Percentiles rank a stretch among this genome's conserved stretches.
Evolutionary conservation across 2,113 vertebrate genomes (phyloP).

Genomic region (Oryctolagus cuniculus): mOryCun1.1 NC_091432.1:65369501-65370000

Average conservation of each 20-base stretch:
- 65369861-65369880: constrained; percentile 22
- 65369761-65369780: background rate
- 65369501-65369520: constrained; percentile 38
- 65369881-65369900: background rate
- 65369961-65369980: background rate
- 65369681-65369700: constrained; percentile 3
- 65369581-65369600: background rate
- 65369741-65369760: constrained; percentile 47
- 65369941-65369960: constrained; percentile 21
- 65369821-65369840: constrained; percentile 31
- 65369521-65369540: constrained; percentile 9
- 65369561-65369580: background rate
- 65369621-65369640: background rate
- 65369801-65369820: constrained; percentile 49
- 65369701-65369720: background rate
- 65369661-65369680: background rate
- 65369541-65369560: constrained; percentile 24
- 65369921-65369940: background rate
- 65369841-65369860: constrained; percentile 39
- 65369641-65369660: background rate
- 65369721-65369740: background rate
- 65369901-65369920: constrained; percentile 2
- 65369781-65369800: background rate
- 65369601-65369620: constrained; percentile 12
- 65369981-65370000: constrained; percentile 3